Base-by-base conservation (phyloP, 2,797 vertebrate species). In the Pelobates cultripes region DNA sequence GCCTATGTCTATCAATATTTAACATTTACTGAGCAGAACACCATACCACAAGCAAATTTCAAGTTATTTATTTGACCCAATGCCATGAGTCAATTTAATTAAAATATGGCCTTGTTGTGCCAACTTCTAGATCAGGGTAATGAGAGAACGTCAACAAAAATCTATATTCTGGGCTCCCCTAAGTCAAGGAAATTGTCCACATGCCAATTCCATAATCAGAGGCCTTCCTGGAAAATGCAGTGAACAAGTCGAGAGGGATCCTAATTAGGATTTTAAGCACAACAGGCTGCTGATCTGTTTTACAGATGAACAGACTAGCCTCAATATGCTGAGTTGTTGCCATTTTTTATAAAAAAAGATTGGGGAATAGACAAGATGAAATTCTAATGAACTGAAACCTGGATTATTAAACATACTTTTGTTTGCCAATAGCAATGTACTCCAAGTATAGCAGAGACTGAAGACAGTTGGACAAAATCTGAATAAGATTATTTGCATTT, bases 31-130 rank as follows among this genome's bases (percentile, higher is more conserved):
- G 4, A 9, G 14, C 28, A 64, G 61, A 64, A 64, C 14, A 14
- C 57, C 14, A 60, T n/a, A 15, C 15, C 57, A 14, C 43, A 43
- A 14, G 60, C 43, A 45, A 42, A 44, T 75, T n/a, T 75, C 60
- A 55, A 75, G 57, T 63, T 75, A 45, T 64, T 43, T 75, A 10
- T 75, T 75, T 75, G 73, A 64, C 17, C 15, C n/a, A 17, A 13
- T 63, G 60, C 60, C 60, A 64, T 44, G 60, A 75, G 60, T 75
- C 60, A 75, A 43, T 42, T 44, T 61, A 28, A 64, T 45, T 64
- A 28, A 45, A 64, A 60, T 60, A 75, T 64, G 6, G 42, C 73
- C 40, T 8, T 47, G 3, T 7, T 63, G 73, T 75, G 73, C 55
- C 55, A 75, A 43, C 28, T 13, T 75, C 15, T 28, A n/a, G 43